phyloP scores from a whole-genome alignment of 2,797 vertebrate species.

The Micromesistius poutassou region DNA sequence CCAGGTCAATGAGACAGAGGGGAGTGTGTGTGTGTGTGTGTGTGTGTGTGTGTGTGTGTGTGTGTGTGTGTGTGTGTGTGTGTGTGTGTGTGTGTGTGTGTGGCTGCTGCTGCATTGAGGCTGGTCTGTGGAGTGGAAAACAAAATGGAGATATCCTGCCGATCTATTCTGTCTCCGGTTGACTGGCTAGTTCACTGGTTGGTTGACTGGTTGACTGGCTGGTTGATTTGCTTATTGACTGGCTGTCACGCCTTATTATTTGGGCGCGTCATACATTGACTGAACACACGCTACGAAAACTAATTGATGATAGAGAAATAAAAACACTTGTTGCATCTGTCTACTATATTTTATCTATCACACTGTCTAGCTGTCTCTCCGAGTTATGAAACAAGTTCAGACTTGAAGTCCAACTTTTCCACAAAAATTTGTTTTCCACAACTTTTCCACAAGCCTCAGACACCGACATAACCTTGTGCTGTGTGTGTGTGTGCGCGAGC shows the following conservation, averaged over 20 bases:
- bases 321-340: too few relatives aligned
- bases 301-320: too few relatives aligned
- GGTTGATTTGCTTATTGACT: not conserved
- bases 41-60: constrained; percentile 48
- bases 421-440: too few relatives aligned
- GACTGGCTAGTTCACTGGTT: not conserved
- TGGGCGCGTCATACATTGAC: not conserved
- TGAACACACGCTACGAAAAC: not conserved
- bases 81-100: constrained; percentile 11
- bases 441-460: too few relatives aligned
- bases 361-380: too few relatives aligned
- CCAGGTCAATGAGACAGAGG: constrained; percentile 64
- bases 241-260: not conserved
- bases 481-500: too few relatives aligned
- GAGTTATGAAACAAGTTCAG: too few relatives aligned
- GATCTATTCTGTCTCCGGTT: not conserved
- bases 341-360: too few relatives aligned
- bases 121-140: constrained; percentile 19
- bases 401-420: too few relatives aligned
- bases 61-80: constrained; percentile 9
- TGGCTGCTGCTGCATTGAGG: constrained; percentile 21
- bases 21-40: constrained; percentile 43
- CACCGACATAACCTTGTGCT: too few relatives aligned
- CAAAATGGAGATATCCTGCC: not conserved
- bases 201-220: not conserved